Base-by-base conservation (phyloP, 2,888 invertebrate species). In the Ornithoptera priamus region DNA sequence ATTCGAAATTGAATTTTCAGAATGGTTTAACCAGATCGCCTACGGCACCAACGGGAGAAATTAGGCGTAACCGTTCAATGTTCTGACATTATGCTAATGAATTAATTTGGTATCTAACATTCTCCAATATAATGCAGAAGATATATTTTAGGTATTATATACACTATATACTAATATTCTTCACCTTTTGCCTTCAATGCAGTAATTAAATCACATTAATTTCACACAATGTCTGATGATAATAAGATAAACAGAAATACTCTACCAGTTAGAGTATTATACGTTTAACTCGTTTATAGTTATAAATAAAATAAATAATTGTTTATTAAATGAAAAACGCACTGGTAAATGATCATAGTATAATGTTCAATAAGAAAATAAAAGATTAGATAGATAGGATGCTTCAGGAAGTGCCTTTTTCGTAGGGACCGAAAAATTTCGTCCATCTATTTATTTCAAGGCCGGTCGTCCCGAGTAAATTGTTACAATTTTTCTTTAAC, bases 401-500 rank as follows among this genome's bases (percentile, higher is more conserved):
- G 53, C 53, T 53, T 53, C n/a, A 22, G 24, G 83, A 82, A 78
- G 76, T 72, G 75, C 73, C 77, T 77, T 79, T 86, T 85, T 86
- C 85, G 80, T 79, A 68, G 78, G 85, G 81, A 83, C 84, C 81
- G 81, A 79, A 82, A 82, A 86, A 85, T 84, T 83, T 79, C 78
- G 81, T 82, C 74, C 76, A 76, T 79, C 75, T 83, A 79, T 84
- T 87, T 83, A 79, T 84, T 87, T 86, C 83, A 83, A 81, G 78
- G 73, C 76, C 81, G 83, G 79, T 77, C 81, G 78, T 79, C 80
- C 81, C 80, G 83, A 88, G 88, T 88, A 89, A 90, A 90, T 89
- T 87, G 89, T 87, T 81, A 85, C 89, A 83, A 89, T 90, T 89
- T 89, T 89, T 90, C 89, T 89, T 89, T 65, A 65, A 65, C 65